These are phyloP conservation scores for Scarus forsteni DNA, from an alignment of 2,797 vertebrate species.

Conservation along the genomic window DNA sequence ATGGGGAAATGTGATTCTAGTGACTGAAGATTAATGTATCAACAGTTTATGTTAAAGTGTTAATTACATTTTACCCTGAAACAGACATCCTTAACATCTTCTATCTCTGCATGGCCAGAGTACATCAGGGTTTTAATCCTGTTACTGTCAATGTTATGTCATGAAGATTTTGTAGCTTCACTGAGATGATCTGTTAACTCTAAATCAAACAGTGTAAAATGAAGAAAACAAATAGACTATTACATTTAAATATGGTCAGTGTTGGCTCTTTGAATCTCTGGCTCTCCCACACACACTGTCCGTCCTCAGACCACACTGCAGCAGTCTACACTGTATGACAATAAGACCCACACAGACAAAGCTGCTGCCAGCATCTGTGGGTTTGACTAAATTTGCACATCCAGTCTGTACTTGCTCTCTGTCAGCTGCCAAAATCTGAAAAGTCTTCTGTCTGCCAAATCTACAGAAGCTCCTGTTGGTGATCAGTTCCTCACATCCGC, in stretches of 20 bases:
- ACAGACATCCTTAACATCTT: not conserved
- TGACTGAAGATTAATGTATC: too few relatives aligned
- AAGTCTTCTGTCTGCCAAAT: conserved; percentile 16
- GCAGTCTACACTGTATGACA: conserved; percentile 30
- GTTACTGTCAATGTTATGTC: not conserved
- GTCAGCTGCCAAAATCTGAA: conserved; percentile 3
- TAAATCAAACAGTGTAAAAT: not conserved
- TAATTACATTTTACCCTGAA: conserved; percentile 48
- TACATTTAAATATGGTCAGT: conserved; percentile 3
- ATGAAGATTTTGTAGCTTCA: not conserved
- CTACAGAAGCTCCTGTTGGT: conserved; percentile 1
- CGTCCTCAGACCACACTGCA: conserved; percentile 22
- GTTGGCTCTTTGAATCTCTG: conserved; percentile 7
- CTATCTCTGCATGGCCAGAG: too few relatives aligned
- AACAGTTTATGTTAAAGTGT: too few relatives aligned
- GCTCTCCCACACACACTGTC: conserved; percentile 5
- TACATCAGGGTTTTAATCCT: not conserved
- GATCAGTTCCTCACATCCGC: conserved; percentile 7
- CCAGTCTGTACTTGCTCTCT: conserved; percentile 13
- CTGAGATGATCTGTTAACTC: conserved; percentile 5
- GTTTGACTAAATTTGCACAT: conserved; percentile 24
- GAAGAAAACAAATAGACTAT: conserved; percentile 4
- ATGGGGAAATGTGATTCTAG: too few relatives aligned
- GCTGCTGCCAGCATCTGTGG: conserved; percentile 24
- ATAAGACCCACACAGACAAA: conserved; percentile 29